A percentile compares a stretch with the other conserved stretches of the same genome.
Conservation (phyloP, 2,888 invertebrate genomes). For the Andrena dorsata region DNA sequence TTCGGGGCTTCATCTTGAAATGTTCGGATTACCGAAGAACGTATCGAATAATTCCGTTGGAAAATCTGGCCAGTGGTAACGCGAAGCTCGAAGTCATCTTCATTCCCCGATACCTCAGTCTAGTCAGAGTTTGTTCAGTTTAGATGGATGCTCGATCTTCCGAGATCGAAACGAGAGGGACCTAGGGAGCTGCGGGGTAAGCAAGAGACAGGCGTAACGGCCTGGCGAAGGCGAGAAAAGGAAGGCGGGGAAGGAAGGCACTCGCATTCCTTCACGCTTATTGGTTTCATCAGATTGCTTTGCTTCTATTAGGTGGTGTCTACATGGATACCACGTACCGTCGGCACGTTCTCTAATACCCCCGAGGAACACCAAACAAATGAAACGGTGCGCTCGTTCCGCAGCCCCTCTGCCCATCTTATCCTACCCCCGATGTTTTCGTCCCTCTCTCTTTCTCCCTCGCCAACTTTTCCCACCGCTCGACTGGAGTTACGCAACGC, state of each 20-base stretch:
- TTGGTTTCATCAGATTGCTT: conserved; percentile 84
- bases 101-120: not conserved
- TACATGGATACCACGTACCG: conserved; percentile 79
- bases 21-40: not conserved
- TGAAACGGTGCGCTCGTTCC: conserved; percentile 71
- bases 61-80: too few species aligned
- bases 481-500: conserved; percentile 73
- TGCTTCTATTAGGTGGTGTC: conserved; percentile 81
- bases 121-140: conserved; percentile 43
- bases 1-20: not conserved
- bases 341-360: conserved; percentile 81
- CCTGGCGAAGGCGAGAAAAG: conserved; percentile 21
- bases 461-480: conserved; percentile 51
- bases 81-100: too few species aligned
- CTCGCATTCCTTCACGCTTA: conserved; percentile 83
- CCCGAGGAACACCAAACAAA: conserved; percentile 81
- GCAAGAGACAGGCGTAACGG: conserved; percentile 46
- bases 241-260: conserved; percentile 37
- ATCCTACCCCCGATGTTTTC: conserved; percentile 15
- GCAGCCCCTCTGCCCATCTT: conserved; percentile 30
- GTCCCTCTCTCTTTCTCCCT: conserved; percentile 30
- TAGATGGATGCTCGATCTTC: conserved; percentile 53
- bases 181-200: conserved; percentile 20
- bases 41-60: too few species aligned
- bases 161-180: conserved; percentile 54